Evolutionary conservation across 2,113 vertebrate species (phyloP).

Genomic region (Phyllostomus discolor): DNA sequence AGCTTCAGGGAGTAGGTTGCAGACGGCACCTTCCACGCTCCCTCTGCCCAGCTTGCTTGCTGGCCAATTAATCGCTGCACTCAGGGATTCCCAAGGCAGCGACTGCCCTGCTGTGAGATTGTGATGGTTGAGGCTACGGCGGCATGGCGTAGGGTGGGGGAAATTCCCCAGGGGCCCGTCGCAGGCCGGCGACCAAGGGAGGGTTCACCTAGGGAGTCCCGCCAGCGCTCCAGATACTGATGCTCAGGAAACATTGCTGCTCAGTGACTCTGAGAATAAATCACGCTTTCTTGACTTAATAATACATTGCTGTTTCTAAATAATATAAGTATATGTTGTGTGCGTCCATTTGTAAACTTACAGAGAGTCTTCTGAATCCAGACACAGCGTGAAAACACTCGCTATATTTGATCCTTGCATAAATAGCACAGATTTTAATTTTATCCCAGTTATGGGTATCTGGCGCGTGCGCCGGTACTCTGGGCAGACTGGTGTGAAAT

Average conservation of each 20-base stretch:
- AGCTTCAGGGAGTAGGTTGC: slow-evolving; percentile 12
- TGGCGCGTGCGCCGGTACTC: slow-evolving; percentile 65
- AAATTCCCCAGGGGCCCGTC: background rate
- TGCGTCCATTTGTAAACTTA: slow-evolving; percentile 72
- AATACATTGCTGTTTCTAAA: slow-evolving; percentile 61
- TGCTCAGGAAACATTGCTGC: background rate
- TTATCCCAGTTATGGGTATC: slow-evolving; percentile 73
- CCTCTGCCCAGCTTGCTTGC: slow-evolving; percentile 33
- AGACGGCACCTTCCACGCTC: slow-evolving; percentile 10
- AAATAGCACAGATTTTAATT: slow-evolving; percentile 78
- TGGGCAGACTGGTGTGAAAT: slow-evolving; percentile 77
- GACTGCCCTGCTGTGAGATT: background rate
- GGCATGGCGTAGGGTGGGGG: background rate
- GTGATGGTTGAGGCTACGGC: background rate
- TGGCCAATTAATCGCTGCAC: slow-evolving; percentile 11
- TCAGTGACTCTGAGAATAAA: slow-evolving; percentile 8
- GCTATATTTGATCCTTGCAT: slow-evolving; percentile 75
- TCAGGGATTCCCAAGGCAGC: slow-evolving; percentile 37
- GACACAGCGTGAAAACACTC: slow-evolving; percentile 65
- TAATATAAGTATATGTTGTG: slow-evolving; percentile 70
- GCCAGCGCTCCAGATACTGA: background rate
- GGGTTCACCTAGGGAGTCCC: background rate
- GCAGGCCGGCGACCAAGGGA: background rate
- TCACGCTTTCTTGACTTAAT: slow-evolving; percentile 63
- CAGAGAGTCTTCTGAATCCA: slow-evolving; percentile 58